A percentile compares a stretch with the other conserved stretches of the same genome.
Conservation (phyloP, 2,797 vertebrate species). For the Microctenopoma stevenorrisi region DNA sequence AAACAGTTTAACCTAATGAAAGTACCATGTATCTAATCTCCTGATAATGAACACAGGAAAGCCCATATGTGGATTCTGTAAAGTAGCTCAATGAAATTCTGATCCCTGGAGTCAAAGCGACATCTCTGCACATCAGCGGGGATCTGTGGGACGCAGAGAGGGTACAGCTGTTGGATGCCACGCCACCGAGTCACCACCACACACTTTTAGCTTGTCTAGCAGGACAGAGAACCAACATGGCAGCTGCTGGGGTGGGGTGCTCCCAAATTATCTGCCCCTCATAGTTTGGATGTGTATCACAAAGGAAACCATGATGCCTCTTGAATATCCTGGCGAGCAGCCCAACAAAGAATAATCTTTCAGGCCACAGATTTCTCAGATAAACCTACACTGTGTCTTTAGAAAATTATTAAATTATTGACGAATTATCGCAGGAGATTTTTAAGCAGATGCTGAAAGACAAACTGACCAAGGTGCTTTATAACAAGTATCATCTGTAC, state of each 20-base stretch:
- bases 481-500: constrained; percentile 32
- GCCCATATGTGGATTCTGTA: constrained; percentile 32
- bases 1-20: constrained; percentile 53
- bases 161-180: constrained; percentile 82
- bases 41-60: constrained; percentile 36
- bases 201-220: constrained; percentile 74
- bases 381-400: constrained; percentile 7
- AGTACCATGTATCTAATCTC: constrained; percentile 62
- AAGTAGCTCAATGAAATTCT: constrained; percentile 60
- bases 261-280: constrained; percentile 79
- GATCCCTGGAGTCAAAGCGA: constrained; percentile 60
- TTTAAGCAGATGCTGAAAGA: constrained; percentile 46
- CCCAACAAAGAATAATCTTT: constrained; percentile 36
- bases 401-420: background rate
- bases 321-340: constrained; percentile 32
- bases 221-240: constrained; percentile 63
- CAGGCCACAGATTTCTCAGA: background rate
- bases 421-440: constrained; percentile 1
- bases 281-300: constrained; percentile 78
- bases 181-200: constrained; percentile 75
- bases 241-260: constrained; percentile 79
- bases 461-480: constrained; percentile 39
- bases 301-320: constrained; percentile 62
- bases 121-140: constrained; percentile 30
- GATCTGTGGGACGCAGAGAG: constrained; percentile 46